phyloP scores from a whole-genome alignment of 2,797 vertebrate genomes.

The Ispidina picta region DNA sequence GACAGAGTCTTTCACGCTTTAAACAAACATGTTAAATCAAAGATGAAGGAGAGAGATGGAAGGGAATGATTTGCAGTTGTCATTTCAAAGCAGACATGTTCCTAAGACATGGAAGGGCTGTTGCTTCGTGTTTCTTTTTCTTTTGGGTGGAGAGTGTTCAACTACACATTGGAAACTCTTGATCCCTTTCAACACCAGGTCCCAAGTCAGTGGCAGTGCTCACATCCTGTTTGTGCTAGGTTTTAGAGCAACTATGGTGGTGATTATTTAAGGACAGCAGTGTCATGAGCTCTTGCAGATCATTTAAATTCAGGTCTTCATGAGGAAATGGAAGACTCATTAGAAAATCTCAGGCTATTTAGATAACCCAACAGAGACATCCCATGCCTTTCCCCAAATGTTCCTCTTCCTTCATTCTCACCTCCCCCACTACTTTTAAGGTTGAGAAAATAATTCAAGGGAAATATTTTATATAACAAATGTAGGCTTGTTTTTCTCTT shows the following conservation, averaged over 20 bases:
- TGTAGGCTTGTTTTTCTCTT: neutral
- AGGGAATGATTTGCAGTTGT: neutral
- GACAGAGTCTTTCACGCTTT: neutral
- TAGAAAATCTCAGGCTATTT: neutral
- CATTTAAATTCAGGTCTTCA: neutral
- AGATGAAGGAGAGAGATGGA: neutral
- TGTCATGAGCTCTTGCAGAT: neutral
- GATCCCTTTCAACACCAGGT: neutral
- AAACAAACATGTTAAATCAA: neutral
- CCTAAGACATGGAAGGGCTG: neutral
- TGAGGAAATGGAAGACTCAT: neutral
- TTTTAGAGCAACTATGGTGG: neutral
- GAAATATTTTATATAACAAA: constrained; percentile 28
- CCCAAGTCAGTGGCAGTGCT: neutral
- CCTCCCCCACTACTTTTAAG: neutral
- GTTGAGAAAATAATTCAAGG: constrained; percentile 15
- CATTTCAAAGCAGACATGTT: neutral
- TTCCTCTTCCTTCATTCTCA: constrained; percentile 23
- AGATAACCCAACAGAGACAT: neutral
- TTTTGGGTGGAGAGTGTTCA: neutral
- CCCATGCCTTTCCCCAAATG: neutral
- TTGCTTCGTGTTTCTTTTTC: neutral
- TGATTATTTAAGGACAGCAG: neutral
- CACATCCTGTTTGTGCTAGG: neutral
- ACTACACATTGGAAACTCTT: neutral